A percentile compares a stretch with the other conserved stretches of the same genome.
These are phyloP conservation scores for Poeciliopsis gracilis DNA, from an alignment of 2,797 vertebrate genomes.

Conservation along the genomic window DNA sequence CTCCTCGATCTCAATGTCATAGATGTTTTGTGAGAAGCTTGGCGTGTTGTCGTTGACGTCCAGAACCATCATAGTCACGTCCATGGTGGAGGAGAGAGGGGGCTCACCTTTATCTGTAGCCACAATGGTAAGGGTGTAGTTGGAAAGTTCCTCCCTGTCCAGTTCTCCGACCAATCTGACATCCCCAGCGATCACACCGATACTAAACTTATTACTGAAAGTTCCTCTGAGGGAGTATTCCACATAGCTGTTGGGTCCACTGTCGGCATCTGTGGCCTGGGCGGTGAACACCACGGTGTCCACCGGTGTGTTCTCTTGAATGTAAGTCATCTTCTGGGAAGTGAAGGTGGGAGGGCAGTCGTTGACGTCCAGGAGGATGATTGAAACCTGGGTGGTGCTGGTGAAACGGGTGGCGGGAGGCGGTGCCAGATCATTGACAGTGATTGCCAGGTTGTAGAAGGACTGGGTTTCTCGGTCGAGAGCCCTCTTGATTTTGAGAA, in stretches of 20 bases:
- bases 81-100: conserved; percentile 86
- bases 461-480: conserved; percentile 94
- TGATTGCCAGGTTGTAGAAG: conserved; percentile 93
- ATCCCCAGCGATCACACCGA: conserved; percentile 89
- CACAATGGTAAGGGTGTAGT: conserved; percentile 90
- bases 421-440: conserved; percentile 88
- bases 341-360: conserved; percentile 91
- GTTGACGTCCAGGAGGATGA: conserved; percentile 95
- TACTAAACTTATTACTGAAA: conserved; percentile 86
- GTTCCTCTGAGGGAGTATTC: conserved; percentile 89
- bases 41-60: conserved; percentile 97
- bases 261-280: conserved; percentile 89
- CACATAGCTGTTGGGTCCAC: conserved; percentile 97
- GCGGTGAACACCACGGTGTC: conserved; percentile 91
- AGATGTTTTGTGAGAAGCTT: conserved; percentile 87
- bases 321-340: conserved; percentile 89
- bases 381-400: conserved; percentile 91
- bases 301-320: conserved; percentile 93
- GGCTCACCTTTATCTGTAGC: conserved; percentile 95
- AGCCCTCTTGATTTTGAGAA: conserved; percentile 81
- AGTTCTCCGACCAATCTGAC: conserved; percentile 89
- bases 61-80: conserved; percentile 88
- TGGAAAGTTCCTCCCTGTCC: conserved; percentile 90
- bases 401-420: conserved; percentile 84
- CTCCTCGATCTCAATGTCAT: conserved; percentile 90